Evolutionary conservation across 2,113 vertebrate species (phyloP).

Genomic region (Spilogale gracilis): DNA sequence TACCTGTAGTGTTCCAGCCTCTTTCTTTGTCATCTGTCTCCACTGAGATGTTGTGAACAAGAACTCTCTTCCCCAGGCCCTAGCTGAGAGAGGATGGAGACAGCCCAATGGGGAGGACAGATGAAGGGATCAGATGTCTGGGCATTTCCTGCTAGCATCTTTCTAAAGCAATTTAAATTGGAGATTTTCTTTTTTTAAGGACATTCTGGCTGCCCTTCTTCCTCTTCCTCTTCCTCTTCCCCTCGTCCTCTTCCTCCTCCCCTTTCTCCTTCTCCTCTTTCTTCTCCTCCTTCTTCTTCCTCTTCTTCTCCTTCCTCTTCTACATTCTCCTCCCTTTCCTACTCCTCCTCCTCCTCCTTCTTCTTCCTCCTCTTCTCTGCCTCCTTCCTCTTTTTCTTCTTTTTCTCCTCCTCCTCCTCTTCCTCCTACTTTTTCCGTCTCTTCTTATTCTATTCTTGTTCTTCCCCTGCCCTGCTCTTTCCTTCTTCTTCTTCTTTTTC

Average conservation of each 20-base stretch:
- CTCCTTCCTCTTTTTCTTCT: accelerated
- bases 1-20: background rate
- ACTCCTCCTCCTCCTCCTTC: background rate
- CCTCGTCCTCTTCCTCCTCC: background rate
- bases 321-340: background rate
- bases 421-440: background rate
- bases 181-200: background rate
- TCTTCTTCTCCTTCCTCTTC: background rate
- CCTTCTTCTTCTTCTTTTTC: background rate
- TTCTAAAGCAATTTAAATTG: background rate
- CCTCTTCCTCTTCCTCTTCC: background rate
- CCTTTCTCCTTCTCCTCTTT: background rate
- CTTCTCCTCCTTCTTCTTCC: background rate
- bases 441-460: no score
- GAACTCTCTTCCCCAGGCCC: accelerated
- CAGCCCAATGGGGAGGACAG: background rate
- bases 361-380: no score
- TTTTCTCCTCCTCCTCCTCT: background rate
- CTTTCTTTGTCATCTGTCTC: background rate
- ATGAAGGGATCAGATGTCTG: background rate
- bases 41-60: accelerated
- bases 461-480: background rate
- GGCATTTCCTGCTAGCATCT: background rate
- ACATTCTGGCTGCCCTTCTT: background rate
- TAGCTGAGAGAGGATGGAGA: background rate